These are phyloP conservation scores for Cisticola juncidis DNA, from an alignment of 2,113 vertebrate species.

Conservation along the genomic window DNA sequence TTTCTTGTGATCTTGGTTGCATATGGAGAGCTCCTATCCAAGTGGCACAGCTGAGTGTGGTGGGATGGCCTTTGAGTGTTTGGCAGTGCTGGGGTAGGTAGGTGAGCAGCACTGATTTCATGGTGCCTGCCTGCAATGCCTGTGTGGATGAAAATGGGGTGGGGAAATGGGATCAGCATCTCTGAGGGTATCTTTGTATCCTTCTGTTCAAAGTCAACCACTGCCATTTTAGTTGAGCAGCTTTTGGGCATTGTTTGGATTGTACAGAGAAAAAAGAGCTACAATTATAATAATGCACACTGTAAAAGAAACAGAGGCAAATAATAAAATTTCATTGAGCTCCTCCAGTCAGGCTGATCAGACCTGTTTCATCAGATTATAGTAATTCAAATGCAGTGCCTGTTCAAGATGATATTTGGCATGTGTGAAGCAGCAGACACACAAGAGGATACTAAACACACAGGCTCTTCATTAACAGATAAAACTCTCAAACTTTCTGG, in stretches of 20 bases:
- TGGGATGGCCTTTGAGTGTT: background rate
- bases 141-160: background rate
- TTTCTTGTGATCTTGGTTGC: background rate
- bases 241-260: background rate
- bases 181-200: too few species aligned
- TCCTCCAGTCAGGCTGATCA: background rate
- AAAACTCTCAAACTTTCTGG: background rate
- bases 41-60: too few species aligned
- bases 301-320: background rate
- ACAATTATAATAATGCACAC: background rate
- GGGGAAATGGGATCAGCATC: background rate
- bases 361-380: background rate
- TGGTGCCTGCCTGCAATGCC: background rate
- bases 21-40: rapidly evolving
- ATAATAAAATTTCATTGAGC: background rate
- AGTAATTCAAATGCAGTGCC: background rate
- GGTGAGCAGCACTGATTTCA: background rate
- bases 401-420: background rate
- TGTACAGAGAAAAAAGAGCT: background rate
- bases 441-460: background rate
- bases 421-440: background rate
- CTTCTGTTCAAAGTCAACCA: background rate
- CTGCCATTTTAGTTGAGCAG: background rate
- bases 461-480: background rate
- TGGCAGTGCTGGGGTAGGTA: background rate